Conservation (phyloP, 2,113 vertebrate genomes). For the Anolis sagrei region DNA sequence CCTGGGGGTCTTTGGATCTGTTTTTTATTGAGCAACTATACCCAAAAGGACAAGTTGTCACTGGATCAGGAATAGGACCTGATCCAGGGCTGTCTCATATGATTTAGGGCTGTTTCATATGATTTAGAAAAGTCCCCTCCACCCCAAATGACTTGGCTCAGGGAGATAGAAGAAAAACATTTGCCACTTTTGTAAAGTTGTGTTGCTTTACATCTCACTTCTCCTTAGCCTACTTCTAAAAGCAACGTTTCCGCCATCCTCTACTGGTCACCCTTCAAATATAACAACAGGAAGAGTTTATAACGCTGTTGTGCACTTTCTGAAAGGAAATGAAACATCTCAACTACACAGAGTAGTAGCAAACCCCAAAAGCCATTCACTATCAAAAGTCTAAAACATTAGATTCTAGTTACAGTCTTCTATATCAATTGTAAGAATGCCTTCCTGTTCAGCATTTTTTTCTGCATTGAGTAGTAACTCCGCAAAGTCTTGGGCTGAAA, state of each 20-base stretch:
- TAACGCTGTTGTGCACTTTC: neutral
- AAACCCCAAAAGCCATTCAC: neutral
- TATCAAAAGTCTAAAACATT: neutral
- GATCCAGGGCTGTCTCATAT: no score
- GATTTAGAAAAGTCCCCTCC: neutral
- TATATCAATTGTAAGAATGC: neutral
- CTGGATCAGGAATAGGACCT: no score
- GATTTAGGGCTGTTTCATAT: no score
- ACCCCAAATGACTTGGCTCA: neutral
- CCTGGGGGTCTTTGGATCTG: no score
- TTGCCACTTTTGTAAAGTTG: neutral
- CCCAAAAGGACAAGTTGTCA: no score
- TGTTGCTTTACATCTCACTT: slow-evolving; percentile 1
- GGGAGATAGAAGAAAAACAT: neutral
- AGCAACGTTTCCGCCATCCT: neutral
- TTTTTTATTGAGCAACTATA: no score
- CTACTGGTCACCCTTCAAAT: neutral
- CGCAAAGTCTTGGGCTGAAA: neutral
- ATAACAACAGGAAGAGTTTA: slow-evolving; percentile 7
- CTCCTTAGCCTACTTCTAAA: slow-evolving; percentile 1
- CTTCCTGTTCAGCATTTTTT: neutral
- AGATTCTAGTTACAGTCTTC: neutral
- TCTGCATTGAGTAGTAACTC: neutral
- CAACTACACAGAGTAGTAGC: neutral
- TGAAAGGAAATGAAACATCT: neutral